Percentiles rank a stretch among this genome's conserved stretches.
phyloP scores from a whole-genome alignment of 2,797 vertebrate genomes.

The Anguilla megastoma region DNA sequence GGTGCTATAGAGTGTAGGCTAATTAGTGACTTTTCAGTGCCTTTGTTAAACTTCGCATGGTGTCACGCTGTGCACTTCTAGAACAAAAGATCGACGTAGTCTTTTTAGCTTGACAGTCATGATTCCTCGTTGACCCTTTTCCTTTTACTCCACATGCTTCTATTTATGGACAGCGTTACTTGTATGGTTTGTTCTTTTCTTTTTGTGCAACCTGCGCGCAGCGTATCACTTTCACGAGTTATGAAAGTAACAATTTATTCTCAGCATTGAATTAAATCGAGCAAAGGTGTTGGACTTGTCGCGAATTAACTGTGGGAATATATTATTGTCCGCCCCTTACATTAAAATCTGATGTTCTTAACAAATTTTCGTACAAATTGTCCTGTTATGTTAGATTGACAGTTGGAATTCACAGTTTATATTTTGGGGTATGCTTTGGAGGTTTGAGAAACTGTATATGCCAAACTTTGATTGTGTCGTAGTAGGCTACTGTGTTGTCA shows the following conservation, averaged over 20 bases:
- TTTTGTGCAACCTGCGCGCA: too few species aligned
- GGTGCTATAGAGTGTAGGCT: background rate
- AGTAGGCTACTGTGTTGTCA: background rate
- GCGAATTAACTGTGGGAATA: background rate
- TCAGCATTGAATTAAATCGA: background rate
- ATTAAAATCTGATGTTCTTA: background rate
- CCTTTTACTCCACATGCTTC: background rate
- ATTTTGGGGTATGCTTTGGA: background rate
- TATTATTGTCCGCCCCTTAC: background rate
- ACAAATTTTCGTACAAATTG: background rate
- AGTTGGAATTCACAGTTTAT: background rate
- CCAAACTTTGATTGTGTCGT: background rate
- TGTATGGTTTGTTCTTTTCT: background rate
- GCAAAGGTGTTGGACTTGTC: background rate
- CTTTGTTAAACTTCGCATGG: slow-evolving; percentile 27
- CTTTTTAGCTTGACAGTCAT: slow-evolving; percentile 17
- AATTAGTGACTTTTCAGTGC: slow-evolving; percentile 13
- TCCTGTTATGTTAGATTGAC: background rate
- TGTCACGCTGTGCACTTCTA: slow-evolving; percentile 24
- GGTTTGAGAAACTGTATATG: background rate
- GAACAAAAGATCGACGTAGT: slow-evolving; percentile 35
- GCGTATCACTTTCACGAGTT: background rate
- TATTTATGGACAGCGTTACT: background rate
- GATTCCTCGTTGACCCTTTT: slow-evolving; percentile 4
- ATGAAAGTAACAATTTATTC: background rate